Evolutionary conservation across 2,113 vertebrate genomes (phyloP), one percentile per base, ranked within the genome.

Genomic region (Brachyhypopomus occidentalis): DNA sequence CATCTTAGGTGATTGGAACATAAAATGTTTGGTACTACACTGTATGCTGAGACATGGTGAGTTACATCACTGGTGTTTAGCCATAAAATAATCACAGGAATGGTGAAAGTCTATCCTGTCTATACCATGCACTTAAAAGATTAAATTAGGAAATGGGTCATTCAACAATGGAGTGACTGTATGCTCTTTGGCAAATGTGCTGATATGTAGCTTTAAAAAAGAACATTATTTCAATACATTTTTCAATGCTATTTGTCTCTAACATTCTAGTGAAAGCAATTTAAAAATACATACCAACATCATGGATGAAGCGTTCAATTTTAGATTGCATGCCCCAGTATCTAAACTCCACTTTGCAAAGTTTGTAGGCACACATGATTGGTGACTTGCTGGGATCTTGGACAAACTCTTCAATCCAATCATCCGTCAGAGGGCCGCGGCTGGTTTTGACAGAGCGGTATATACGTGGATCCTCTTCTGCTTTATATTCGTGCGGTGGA

Each of bases 291-390:
- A 92, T 86, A 99, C 97, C 97, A 0, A 97, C 96, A 48, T 99
- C 97, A 1, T 99, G 97, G 92, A 99, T 98, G 86, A 98, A 99
- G 45, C 97, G 91, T 86, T 99, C 97, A 0, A 99, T 99, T 91
- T 99, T 99, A 0, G 97, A 97, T 92, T 99, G 97, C 97, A 99
- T 99, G 72, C 97, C 97, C 97, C 97, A 99, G 90, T 99, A 99
- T 80, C 97, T 95, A 89, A 99, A 99, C 90, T 99, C 97, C 79
- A 99, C 97, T 91, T 99, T 99, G 87, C 97, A 99, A 30, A 99
- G 93, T 89, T 99, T 99, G 87, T 99, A 99, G 84, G 97, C 97
- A 72, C 97, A 99, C 97, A 99, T 99, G 87, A 99, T 91, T 66
- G 97, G 96, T 55, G 88, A 93, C 71, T 90, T 93, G 55, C 93